Evolutionary conservation across 2,888 invertebrate genomes (phyloP), one percentile per base, ranked within the genome.

Genomic region (Galerucella calmariensis): DNA sequence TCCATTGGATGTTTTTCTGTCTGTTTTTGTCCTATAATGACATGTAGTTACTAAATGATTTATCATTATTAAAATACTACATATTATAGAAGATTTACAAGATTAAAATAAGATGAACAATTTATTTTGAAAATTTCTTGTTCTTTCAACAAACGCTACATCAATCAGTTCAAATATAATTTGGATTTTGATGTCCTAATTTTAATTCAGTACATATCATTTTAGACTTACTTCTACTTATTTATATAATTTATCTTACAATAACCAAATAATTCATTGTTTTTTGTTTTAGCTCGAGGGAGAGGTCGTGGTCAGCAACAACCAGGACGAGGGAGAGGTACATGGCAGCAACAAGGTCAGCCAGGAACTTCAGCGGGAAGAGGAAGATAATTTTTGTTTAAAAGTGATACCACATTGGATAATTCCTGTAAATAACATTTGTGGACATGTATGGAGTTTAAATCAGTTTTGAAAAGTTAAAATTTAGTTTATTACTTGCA

Each of bases 301-400:
- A 86, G 93, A 82, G 90, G 90, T 24, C 88, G 90, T 48, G 84
- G 83, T 3, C 82, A 81, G 72, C 80, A 81, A 24, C 88, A 91
- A 20, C 87, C 88, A 1, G 86, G 79, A 86, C 88, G 88, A 84
- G 85, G 92, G 85, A 76, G 92, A 35, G 92, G 88, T 1, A 87
- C 89, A 44, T 81, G 83, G 83, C 81, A 65, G 83, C 81, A 65
- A 20, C 63, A 81, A 61, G 79, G 80, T 72, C 81, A 82, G 48
- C 80, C 79, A 73, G 79, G 77, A n/a, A 70, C 72, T 27, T 72
- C 75, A 2, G 69, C 69, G 16, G 77, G 77, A 16, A 70, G 79
- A 63, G 79, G 78, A 65, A 79, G 77, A 79, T 79, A 78, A 77
- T 16, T n/a, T 10, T 53, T 65, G 12, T 67, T 5, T n/a, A 6